Conservation (phyloP, 2,113 vertebrate species). For the Cyrtonyx montezumae region DNA sequence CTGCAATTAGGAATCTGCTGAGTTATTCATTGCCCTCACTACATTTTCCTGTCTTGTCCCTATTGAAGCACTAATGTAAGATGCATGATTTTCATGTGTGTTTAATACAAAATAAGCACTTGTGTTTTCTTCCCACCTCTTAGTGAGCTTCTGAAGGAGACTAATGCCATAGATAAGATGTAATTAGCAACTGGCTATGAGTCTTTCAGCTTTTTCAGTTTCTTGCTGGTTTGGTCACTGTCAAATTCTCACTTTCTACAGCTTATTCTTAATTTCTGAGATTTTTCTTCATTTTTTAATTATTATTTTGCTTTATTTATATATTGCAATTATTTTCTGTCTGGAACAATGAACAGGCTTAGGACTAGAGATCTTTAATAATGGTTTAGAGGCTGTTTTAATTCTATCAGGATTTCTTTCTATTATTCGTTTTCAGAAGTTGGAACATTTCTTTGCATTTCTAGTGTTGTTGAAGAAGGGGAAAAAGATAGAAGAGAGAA, state of each 20-base stretch:
- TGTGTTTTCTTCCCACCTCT: background rate
- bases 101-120: slow-evolving; percentile 32
- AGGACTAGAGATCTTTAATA: background rate
- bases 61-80: slow-evolving; percentile 2
- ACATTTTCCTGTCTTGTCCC: background rate
- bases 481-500: background rate
- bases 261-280: slow-evolving; percentile 29
- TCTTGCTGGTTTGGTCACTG: slow-evolving; percentile 14
- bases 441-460: background rate
- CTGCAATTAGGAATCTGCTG: background rate
- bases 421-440: slow-evolving; percentile 14
- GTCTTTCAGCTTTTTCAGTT: slow-evolving; percentile 18
- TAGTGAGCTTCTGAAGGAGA: background rate
- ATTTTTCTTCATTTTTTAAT: background rate
- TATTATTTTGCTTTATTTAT: slow-evolving; percentile 35
- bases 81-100: background rate
- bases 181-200: slow-evolving; percentile 50
- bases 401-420: background rate
- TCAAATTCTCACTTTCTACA: slow-evolving; percentile 22
- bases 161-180: slow-evolving; percentile 31
- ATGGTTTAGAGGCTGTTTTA: background rate
- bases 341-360: background rate
- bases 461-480: background rate
- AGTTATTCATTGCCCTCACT: background rate
- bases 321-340: slow-evolving; percentile 14